These are phyloP conservation scores for Cephus runcator DNA, from an alignment of 2,888 invertebrate species.

Conservation along the genomic window DNA sequence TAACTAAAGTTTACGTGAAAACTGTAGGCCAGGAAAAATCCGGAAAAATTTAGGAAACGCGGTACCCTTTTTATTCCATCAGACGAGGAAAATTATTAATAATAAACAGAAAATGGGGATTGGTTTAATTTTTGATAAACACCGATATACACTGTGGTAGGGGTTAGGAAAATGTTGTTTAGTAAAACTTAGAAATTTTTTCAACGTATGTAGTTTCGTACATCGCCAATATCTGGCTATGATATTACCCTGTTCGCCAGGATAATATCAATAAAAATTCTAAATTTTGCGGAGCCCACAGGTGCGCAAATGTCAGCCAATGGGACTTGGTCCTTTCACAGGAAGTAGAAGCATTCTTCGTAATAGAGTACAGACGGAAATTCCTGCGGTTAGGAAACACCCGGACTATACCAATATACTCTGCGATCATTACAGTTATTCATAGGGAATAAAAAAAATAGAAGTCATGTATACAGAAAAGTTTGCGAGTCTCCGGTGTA, in stretches of 20 bases:
- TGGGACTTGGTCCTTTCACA: background rate
- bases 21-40: background rate
- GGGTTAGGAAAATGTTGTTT: conserved; percentile 13
- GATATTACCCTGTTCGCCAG: background rate
- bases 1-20: background rate
- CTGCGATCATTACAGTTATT: background rate
- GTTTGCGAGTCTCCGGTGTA: background rate
- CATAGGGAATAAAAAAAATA: background rate
- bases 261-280: background rate
- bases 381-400: background rate
- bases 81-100: background rate
- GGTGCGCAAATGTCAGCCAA: background rate
- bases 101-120: background rate
- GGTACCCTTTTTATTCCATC: background rate
- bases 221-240: background rate
- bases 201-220: conserved; percentile 4
- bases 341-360: background rate
- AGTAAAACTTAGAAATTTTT: conserved; percentile 30
- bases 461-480: background rate
- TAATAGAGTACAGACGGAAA: background rate
- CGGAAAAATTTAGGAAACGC: background rate
- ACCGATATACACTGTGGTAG: background rate
- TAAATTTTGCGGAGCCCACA: background rate
- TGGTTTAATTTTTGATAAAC: background rate
- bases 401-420: background rate